Evolutionary conservation across 2,797 vertebrate genomes (phyloP).

Genomic region (Coilia nasus): DNA sequence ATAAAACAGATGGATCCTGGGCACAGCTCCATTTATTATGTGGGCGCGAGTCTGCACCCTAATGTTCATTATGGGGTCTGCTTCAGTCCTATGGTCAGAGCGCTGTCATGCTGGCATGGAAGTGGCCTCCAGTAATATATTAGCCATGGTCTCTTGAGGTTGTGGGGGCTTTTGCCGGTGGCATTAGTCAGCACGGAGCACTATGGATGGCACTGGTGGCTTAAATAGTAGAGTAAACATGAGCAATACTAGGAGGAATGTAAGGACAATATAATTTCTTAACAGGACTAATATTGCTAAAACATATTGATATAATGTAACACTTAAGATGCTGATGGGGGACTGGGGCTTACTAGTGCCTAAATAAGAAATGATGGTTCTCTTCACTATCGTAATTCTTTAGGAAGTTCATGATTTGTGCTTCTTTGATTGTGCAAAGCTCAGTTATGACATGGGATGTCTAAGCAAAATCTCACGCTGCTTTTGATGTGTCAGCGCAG

Average conservation of each 20-base stretch:
- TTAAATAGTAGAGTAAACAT: not conserved
- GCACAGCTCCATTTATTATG: not conserved
- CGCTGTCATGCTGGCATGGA: not conserved
- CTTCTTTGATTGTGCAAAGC: not conserved
- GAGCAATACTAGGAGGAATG: not conserved
- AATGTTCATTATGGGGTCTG: conserved; percentile 21
- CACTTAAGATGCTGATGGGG: not conserved
- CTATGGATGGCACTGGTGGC: not conserved
- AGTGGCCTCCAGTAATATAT: not conserved
- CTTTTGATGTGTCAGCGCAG: not conserved
- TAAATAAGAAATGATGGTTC: not conserved
- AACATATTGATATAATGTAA: not conserved
- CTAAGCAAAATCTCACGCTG: not conserved
- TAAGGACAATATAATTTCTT: not conserved
- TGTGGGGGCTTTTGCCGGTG: not conserved
- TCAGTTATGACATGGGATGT: conserved; percentile 19
- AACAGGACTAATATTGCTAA: not conserved
- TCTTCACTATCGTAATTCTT: not conserved
- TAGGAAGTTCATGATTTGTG: not conserved
- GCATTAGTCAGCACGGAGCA: not conserved
- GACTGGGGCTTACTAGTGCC: not conserved
- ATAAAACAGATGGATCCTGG: not conserved
- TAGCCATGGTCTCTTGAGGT: conserved; percentile 6
- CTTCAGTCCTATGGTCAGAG: conserved; percentile 11
- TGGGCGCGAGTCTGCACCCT: not conserved